Conservation (phyloP, 2,888 invertebrate genomes). For the Ichneumoninae sp. region DNA sequence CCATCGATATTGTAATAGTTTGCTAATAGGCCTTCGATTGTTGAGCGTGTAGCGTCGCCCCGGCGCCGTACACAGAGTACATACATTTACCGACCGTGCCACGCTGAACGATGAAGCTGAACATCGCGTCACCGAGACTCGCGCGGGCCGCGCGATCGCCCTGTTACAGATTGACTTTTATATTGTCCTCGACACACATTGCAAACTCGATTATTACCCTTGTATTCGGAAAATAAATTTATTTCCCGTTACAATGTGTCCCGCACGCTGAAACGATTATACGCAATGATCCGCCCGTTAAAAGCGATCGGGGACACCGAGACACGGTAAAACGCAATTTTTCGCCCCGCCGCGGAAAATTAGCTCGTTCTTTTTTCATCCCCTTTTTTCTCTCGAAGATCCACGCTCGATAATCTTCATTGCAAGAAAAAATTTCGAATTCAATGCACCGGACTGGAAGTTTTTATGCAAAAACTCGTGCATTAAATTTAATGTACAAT, state of each 20-base stretch:
- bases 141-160: conserved; percentile 1
- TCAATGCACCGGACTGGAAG: too few relatives aligned
- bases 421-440: too few relatives aligned
- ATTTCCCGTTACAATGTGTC: conserved; percentile 26
- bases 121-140: conserved; percentile 19
- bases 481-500: too few relatives aligned
- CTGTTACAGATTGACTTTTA: conserved; percentile 25
- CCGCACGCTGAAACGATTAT: not conserved
- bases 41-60: conserved; percentile 61
- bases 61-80: conserved; percentile 30
- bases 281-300: not conserved
- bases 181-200: conserved; percentile 1
- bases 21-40: conserved; percentile 79
- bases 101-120: conserved; percentile 33
- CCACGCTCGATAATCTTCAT: not conserved
- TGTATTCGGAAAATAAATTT: conserved; percentile 20
- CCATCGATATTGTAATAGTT: conserved; percentile 79
- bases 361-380: not conserved
- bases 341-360: not conserved
- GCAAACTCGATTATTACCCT: conserved; percentile 21
- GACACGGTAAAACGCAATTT: not conserved
- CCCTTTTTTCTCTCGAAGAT: not conserved
- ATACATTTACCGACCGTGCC: conserved; percentile 22
- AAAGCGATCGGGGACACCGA: not conserved
- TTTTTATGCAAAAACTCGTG: too few relatives aligned